A percentile compares a stretch with the other conserved stretches of the same genome.
Conservation (phyloP, 1,140 invertebrate genomes). For the Megalopta genalis region DNA sequence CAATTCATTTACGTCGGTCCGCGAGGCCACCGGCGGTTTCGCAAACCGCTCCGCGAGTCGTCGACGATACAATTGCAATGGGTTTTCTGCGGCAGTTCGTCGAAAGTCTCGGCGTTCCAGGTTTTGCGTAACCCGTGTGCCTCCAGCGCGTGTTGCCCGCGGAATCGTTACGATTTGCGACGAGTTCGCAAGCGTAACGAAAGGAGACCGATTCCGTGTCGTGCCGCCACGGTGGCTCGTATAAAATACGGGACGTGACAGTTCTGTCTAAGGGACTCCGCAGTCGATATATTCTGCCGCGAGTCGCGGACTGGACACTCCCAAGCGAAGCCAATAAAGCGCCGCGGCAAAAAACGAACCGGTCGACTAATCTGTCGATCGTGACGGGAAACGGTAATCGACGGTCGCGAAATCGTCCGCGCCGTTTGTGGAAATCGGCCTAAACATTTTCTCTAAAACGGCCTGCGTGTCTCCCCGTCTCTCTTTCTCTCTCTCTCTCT, state of each 20-base stretch:
- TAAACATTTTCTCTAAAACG: constrained; percentile 7
- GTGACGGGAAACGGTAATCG: constrained; percentile 49
- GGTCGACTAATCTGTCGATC: constrained; percentile 50
- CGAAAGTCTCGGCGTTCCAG: constrained; percentile 45
- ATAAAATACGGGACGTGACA: constrained; percentile 41
- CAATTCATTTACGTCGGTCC: constrained; percentile 19
- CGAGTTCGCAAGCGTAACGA: constrained; percentile 35
- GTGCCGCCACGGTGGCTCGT: background rate
- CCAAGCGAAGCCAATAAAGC: constrained; percentile 17
- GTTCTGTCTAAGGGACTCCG: constrained; percentile 20
- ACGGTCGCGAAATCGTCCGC: constrained; percentile 33
- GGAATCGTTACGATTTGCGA: constrained; percentile 45
- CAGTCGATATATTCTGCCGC: constrained; percentile 18
- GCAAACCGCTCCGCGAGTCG: constrained; percentile 14
- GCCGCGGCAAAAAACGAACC: constrained; percentile 24
- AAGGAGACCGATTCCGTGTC: constrained; percentile 23
- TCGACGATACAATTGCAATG: constrained; percentile 42
- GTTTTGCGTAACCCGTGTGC: constrained; percentile 37
- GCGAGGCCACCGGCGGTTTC: constrained; percentile 20
- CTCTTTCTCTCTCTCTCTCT: background rate
- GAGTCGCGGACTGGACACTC: constrained; percentile 20
- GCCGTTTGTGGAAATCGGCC: constrained; percentile 26
- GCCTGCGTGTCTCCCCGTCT: background rate
- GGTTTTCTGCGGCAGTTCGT: background rate
- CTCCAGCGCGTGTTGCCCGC: background rate